A percentile compares a stretch with the other conserved stretches of the same genome.
phyloP scores from a whole-genome alignment of 2,797 vertebrate genomes.

The Aplochiton taeniatus region DNA sequence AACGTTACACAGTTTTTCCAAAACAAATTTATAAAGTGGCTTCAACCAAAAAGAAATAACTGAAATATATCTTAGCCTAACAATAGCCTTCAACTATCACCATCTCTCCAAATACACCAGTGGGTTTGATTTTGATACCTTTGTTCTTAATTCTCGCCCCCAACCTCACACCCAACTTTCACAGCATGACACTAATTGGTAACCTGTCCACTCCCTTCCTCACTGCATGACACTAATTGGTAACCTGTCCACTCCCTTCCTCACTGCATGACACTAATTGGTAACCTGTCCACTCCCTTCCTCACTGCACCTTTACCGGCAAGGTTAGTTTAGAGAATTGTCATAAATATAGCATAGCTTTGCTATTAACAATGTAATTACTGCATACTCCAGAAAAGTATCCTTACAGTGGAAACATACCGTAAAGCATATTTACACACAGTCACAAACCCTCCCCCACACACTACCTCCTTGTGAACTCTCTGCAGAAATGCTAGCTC shows the following conservation, averaged over 20 bases:
- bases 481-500: constrained; percentile 75
- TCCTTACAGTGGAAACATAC: neutral
- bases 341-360: constrained; percentile 11
- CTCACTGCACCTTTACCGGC: too few species aligned
- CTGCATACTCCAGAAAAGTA: neutral
- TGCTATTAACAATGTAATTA: too few species aligned
- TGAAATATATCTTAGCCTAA: neutral
- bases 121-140: neutral
- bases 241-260: too few species aligned
- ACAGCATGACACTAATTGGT: neutral
- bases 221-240: too few species aligned
- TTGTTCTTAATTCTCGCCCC: neutral
- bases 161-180: constrained; percentile 18
- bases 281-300: too few species aligned
- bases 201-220: too few species aligned
- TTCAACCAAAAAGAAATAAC: too few species aligned
- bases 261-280: constrained; percentile 9
- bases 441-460: neutral
- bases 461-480: constrained; percentile 66
- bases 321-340: neutral
- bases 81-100: neutral
- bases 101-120: neutral
- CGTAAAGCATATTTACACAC: neutral
- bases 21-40: too few species aligned
- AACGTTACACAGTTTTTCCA: too few species aligned